Conservation (phyloP, 1,140 invertebrate genomes). For the Pogonognathellus flavescens region DNA sequence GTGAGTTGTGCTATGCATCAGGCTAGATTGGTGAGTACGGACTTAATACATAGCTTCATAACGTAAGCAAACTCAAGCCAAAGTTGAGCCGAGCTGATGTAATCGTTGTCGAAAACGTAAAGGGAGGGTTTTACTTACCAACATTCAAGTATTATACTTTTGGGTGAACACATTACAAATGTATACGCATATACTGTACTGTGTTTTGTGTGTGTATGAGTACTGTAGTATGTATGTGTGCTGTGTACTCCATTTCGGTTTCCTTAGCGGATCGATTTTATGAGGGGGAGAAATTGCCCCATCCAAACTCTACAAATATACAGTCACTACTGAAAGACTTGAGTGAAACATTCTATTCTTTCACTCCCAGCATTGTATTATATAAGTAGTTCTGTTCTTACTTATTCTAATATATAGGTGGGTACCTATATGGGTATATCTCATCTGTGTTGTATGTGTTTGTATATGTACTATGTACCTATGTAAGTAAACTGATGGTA, state of each 20-base stretch:
- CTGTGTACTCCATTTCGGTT: conserved; percentile 29
- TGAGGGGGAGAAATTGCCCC: conserved; percentile 44
- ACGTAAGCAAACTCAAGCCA: conserved; percentile 26
- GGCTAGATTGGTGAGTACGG: background rate
- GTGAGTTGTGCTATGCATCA: background rate
- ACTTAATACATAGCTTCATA: conserved; percentile 14
- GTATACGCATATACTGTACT: conserved; percentile 15
- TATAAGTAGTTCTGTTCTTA: no score
- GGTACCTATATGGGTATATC: no score
- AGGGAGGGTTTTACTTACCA: conserved; percentile 43
- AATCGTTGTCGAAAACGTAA: conserved; percentile 48
- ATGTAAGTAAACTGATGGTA: background rate
- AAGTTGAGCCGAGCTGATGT: conserved; percentile 35
- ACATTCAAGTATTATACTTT: background rate
- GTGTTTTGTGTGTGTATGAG: background rate
- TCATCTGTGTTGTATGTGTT: background rate
- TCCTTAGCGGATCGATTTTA: conserved; percentile 47
- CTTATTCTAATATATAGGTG: no score
- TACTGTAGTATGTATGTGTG: background rate
- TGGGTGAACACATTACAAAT: background rate
- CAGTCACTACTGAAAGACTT: conserved; percentile 26
- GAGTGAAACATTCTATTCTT: conserved; percentile 40
- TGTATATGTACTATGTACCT: background rate
- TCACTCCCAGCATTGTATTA: background rate
- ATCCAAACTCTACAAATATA: conserved; percentile 41